Base-by-base conservation (phyloP, 2,797 vertebrate species). In the Acanthis flammea region DNA sequence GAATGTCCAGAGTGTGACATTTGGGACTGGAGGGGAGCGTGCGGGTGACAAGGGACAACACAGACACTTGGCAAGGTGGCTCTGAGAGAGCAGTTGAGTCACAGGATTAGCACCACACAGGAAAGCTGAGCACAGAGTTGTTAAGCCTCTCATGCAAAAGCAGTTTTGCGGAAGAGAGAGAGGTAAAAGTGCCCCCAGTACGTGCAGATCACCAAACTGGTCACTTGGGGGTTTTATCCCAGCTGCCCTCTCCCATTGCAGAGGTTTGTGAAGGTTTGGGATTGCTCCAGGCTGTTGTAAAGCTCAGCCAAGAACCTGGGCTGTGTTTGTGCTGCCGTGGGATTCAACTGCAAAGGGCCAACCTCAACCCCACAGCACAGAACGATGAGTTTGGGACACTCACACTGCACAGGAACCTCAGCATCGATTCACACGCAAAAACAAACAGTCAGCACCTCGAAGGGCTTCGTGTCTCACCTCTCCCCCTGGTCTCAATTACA, bases 401-500 rank as follows among this genome's bases (percentile, higher is more conserved):
- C 18, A 3, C 81, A 48, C 68, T 13, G 84, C 77, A 79, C 57
- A 24, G 39, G 27, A 71, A 51, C 73, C 60, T 86, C 74, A 4
- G 44, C 68, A 76, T 7, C 5, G 48, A 78, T 25, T 60, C 58
- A 88, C 94, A 45, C 6, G 65, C 28, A 65, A 65, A 63, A 75
- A 91, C 17, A 84, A 79, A 75, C 11, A 41, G 45, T 78, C 82
- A 95, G 61, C 66, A 18, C 78, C 88, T 88, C 50, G 50, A 78
- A 92, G 50, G 82, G 42, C 58, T 90, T 86, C 30, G 63, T 90
- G 95, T 95, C 99, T 99, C 98, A 99, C 98, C 98, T 99, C 98
- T 98, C 95, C 98, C 98, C 98, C 97, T 97, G 45, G 98, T 98
- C 95, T 97, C 98, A 98, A 99, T 98, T 97, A 99, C 98, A 97